These are phyloP conservation scores for Podarcis lilfordi DNA, from an alignment of 2,797 vertebrate genomes.

Conservation along the genomic window DNA sequence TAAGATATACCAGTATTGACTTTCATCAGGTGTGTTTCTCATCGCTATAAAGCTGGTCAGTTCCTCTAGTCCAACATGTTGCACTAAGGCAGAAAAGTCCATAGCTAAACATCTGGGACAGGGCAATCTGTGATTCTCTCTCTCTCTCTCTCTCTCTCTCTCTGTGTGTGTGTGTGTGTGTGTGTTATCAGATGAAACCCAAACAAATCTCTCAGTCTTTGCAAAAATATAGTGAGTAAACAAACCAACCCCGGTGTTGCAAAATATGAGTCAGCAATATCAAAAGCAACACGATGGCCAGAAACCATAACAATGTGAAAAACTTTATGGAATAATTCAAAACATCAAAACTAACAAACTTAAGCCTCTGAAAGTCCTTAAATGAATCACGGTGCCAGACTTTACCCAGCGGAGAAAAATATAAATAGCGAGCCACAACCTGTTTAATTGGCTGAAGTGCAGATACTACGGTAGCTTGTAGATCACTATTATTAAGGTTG, in stretches of 20 bases:
- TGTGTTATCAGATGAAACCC: constrained; percentile 46
- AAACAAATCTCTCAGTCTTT: background rate
- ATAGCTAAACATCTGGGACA: background rate
- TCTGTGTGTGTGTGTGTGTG: too few relatives aligned
- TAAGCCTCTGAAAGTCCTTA: too few relatives aligned
- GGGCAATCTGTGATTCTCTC: background rate
- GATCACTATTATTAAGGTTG: constrained; percentile 49
- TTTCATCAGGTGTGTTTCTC: background rate
- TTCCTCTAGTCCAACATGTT: background rate
- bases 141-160: too few relatives aligned
- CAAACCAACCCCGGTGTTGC: too few relatives aligned
- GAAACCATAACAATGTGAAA: too few relatives aligned
- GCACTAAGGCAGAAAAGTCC: background rate
- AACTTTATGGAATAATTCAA: too few relatives aligned
- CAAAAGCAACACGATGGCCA: too few relatives aligned
- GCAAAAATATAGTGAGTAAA: background rate
- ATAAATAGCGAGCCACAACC: constrained; percentile 29
- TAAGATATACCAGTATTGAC: background rate
- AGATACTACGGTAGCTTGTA: constrained; percentile 25
- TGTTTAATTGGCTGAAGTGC: constrained; percentile 59
- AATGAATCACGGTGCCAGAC: too few relatives aligned
- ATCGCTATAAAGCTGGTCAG: background rate
- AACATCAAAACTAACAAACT: too few relatives aligned
- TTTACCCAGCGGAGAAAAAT: background rate
- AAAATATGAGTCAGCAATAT: too few relatives aligned